Conservation (phyloP, 2,888 invertebrate genomes). For the Aporophyla lueneburgensis region DNA sequence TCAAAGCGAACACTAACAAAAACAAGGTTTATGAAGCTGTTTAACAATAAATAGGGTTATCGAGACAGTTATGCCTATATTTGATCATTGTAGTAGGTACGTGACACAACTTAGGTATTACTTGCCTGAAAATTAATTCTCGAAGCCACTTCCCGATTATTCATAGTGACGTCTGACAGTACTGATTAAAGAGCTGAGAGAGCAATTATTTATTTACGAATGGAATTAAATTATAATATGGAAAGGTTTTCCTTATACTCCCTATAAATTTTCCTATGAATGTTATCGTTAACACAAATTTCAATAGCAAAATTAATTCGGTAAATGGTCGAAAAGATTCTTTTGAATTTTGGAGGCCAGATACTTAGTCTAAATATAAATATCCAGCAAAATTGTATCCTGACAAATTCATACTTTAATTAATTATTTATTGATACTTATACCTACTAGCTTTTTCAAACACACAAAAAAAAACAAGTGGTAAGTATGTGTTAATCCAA, state of each 20-base stretch:
- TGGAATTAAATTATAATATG: background rate
- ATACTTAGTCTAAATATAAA: too few relatives aligned
- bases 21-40: too few relatives aligned
- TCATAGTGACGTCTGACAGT: background rate
- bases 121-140: background rate
- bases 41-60: constrained; percentile 38
- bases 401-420: too few relatives aligned
- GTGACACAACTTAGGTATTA: constrained; percentile 22
- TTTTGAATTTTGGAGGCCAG: background rate
- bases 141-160: background rate
- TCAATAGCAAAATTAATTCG: background rate
- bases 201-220: constrained; percentile 7
- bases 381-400: too few relatives aligned
- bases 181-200: background rate
- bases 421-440: too few relatives aligned
- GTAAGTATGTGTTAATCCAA: too few relatives aligned
- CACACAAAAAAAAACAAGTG: too few relatives aligned
- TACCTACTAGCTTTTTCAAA: too few relatives aligned
- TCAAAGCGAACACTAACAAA: background rate
- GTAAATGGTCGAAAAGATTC: background rate
- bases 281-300: background rate
- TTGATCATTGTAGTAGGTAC: constrained; percentile 28
- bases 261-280: background rate
- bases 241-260: background rate
- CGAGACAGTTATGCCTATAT: constrained; percentile 30